A percentile compares a stretch with the other conserved stretches of the same genome.
Evolutionary conservation across 2,113 vertebrate genomes (phyloP).

Genomic region (Podiceps cristatus): DNA sequence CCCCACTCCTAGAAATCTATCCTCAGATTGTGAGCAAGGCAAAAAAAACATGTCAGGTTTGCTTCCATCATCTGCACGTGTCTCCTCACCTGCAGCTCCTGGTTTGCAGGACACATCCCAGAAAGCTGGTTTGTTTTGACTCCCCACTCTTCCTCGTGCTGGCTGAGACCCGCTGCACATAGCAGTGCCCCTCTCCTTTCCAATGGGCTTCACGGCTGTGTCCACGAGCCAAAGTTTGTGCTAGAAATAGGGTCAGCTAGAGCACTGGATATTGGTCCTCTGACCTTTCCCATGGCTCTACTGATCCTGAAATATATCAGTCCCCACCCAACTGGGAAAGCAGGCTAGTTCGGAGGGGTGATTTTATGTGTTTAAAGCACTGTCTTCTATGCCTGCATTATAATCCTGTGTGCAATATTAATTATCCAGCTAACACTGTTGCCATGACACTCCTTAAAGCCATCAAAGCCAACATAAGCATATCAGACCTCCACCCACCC

Average conservation of each 20-base stretch:
- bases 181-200: background rate
- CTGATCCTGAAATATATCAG: background rate
- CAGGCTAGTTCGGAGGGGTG: background rate
- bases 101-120: background rate
- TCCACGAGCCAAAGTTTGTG: background rate
- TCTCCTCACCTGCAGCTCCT: background rate
- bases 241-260: background rate
- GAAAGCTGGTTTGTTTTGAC: background rate
- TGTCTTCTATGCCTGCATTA: background rate
- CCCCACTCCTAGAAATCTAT: background rate
- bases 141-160: background rate
- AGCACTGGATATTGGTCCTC: background rate
- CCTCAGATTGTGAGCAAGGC: background rate
- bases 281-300: conserved; percentile 46
- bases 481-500: background rate
- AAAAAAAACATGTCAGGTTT: accelerated
- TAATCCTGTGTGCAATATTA: conserved; percentile 38
- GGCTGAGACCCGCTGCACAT: background rate
- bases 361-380: background rate
- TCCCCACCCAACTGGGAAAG: background rate
- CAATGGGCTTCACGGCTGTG: accelerated
- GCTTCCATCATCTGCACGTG: background rate
- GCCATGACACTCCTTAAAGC: conserved; percentile 46
- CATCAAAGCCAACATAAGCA: conserved; percentile 8
- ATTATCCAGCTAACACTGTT: conserved; percentile 46